A percentile compares a stretch with the other conserved stretches of the same genome.
Conservation (phyloP, 2,888 invertebrate species). For the Diabrotica balteata region DNA sequence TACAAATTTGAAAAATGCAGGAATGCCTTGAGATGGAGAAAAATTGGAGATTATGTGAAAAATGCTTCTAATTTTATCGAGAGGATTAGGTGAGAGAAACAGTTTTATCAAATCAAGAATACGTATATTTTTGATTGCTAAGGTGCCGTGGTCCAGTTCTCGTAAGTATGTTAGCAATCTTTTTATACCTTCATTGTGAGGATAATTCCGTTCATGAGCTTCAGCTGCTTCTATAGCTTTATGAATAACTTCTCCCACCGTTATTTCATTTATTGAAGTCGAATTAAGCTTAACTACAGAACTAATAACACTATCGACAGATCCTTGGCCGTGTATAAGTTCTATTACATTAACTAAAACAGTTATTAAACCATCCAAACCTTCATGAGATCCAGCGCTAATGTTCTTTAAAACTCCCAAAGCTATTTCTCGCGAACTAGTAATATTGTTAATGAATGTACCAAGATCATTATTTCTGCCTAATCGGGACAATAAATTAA, state of each 20-base stretch:
- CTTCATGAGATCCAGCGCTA: conserved; percentile 27
- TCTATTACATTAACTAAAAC: conserved; percentile 15
- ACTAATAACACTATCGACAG: conserved; percentile 11
- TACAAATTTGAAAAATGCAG: conserved; percentile 20
- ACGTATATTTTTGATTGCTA: conserved; percentile 20
- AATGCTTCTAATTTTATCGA: conserved; percentile 9
- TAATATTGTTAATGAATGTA: background rate
- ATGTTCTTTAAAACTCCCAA: conserved; percentile 13
- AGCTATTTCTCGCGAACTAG: conserved; percentile 16
- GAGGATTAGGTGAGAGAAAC: conserved; percentile 20
- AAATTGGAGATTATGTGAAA: conserved; percentile 16
- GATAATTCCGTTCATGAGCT: conserved; percentile 12
- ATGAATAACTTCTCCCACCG: conserved; percentile 9
- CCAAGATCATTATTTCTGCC: conserved; percentile 18
- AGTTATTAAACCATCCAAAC: conserved; percentile 30
- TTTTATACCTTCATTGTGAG: conserved; percentile 4
- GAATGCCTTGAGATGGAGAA: conserved; percentile 11
- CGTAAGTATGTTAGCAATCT: conserved; percentile 4
- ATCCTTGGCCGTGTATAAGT: conserved; percentile 3
- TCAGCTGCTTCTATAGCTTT: conserved; percentile 14
- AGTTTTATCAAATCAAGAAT: conserved; percentile 24
- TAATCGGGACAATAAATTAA: conserved; percentile 21
- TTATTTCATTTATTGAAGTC: conserved; percentile 9
- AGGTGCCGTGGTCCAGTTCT: conserved; percentile 18
- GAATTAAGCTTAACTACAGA: conserved; percentile 23